Conservation (phyloP, 2,888 invertebrate genomes). For the Dusona sp. region DNA sequence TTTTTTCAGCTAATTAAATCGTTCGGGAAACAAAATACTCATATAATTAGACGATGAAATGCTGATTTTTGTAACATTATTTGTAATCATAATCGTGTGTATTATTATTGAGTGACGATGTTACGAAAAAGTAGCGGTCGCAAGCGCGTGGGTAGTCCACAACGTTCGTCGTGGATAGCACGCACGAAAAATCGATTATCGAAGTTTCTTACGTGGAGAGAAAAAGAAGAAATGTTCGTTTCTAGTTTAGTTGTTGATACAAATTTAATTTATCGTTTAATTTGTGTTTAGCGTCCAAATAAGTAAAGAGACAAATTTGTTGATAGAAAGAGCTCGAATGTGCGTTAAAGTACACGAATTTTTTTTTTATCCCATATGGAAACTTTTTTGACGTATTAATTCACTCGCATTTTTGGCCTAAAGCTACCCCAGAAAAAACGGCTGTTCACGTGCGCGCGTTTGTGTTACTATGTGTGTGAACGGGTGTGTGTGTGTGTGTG, state of each 20-base stretch:
- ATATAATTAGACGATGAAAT: background rate
- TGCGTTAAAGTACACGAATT: background rate
- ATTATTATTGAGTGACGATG: background rate
- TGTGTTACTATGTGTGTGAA: background rate
- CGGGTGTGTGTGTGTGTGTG: slow-evolving; percentile 1
- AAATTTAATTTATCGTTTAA: background rate
- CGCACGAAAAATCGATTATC: slow-evolving; percentile 57
- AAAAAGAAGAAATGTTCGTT: slow-evolving; percentile 11
- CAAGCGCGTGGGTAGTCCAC: background rate
- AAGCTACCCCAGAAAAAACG: background rate
- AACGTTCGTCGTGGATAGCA: background rate
- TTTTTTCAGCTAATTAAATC: background rate
- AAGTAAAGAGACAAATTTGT: background rate
- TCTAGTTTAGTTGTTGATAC: slow-evolving; percentile 6
- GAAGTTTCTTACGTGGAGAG: slow-evolving; percentile 18
- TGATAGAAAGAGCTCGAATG: background rate
- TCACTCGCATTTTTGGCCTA: slow-evolving; percentile 23
- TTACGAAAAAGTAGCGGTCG: background rate
- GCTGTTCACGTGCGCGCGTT: background rate
- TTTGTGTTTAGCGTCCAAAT: background rate
- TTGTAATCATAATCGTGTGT: background rate
- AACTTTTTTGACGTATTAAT: slow-evolving; percentile 20
- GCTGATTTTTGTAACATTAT: background rate
- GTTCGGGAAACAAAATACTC: background rate
- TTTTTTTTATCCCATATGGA: background rate